phyloP scores from a whole-genome alignment of 92 coral and sea anemone species.

The Porites rus region DNA sequence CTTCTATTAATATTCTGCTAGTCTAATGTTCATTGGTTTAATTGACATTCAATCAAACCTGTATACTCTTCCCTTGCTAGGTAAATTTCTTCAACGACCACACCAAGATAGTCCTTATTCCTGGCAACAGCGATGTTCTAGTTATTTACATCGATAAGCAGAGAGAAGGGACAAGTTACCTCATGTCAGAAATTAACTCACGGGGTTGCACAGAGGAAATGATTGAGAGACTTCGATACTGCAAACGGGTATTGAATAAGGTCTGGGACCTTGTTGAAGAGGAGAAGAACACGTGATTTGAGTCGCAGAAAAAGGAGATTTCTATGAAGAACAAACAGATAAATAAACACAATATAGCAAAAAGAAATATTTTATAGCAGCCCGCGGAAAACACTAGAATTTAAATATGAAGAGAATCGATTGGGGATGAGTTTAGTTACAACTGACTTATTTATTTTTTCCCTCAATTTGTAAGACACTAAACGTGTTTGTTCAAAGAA shows the following conservation, averaged over 20 bases:
- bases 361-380: neutral
- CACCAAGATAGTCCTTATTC: slow-evolving; percentile 94
- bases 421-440: neutral
- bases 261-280: slow-evolving; percentile 65
- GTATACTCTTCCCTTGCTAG: slow-evolving; percentile 33
- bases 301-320: neutral
- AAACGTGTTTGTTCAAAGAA: neutral
- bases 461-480: neutral
- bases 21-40: no score
- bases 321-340: neutral
- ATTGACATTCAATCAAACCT: no score
- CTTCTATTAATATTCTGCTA: no score
- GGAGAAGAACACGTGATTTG: slow-evolving; percentile 15
- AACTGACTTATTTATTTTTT: neutral
- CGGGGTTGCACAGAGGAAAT: slow-evolving; percentile 81
- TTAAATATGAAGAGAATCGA: neutral
- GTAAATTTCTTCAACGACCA: slow-evolving; percentile 97
- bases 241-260: slow-evolving; percentile 87
- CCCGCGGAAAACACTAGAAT: neutral
- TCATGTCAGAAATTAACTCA: slow-evolving; percentile 79
- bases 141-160: slow-evolving; percentile 92
- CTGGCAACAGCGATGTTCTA: slow-evolving; percentile 80
- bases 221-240: slow-evolving; percentile 82
- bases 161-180: slow-evolving; percentile 77
- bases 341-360: neutral